A percentile compares a stretch with the other conserved stretches of the same genome.
Conservation (phyloP, 2,888 invertebrate species). For the Bedellia somnulentella region DNA sequence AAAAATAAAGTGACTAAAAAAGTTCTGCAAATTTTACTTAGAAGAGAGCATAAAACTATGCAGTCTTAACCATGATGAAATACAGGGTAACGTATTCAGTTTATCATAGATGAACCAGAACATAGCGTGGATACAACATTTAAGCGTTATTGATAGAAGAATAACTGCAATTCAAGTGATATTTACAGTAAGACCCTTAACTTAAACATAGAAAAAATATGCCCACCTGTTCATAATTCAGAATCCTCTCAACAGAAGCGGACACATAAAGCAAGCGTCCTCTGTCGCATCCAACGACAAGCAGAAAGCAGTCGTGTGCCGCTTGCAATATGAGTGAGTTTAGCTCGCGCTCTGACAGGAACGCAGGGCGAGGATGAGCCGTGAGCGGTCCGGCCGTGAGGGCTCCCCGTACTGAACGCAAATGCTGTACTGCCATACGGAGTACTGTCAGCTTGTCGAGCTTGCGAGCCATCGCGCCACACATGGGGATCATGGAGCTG, state of each 20-base stretch:
- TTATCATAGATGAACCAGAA: no score
- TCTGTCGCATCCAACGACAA: slow-evolving; percentile 91
- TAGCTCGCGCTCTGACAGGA: slow-evolving; percentile 83
- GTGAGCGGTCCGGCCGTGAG: slow-evolving; percentile 64
- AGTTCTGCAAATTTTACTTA: no score
- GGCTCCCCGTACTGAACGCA: slow-evolving; percentile 63
- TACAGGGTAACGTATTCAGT: no score
- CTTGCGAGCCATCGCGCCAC: slow-evolving; percentile 89
- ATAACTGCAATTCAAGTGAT: no score
- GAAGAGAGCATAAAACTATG: no score
- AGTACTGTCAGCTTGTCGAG: slow-evolving; percentile 89
- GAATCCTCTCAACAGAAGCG: slow-evolving; percentile 78
- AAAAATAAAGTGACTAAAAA: no score
- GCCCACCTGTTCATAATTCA: slow-evolving; percentile 79
- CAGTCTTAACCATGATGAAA: no score
- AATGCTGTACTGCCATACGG: slow-evolving; percentile 91
- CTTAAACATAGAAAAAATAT: neutral
- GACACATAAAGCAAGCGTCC: slow-evolving; percentile 89
- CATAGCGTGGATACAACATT: no score
- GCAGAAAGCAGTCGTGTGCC: slow-evolving; percentile 83
- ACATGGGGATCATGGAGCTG: slow-evolving; percentile 90
- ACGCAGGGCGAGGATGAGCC: slow-evolving; percentile 77
- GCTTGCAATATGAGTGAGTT: slow-evolving; percentile 84
- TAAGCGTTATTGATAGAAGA: no score
- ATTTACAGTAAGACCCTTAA: no score